Conservation (phyloP, 2,113 vertebrate genomes). For the Lipophrys pholis region DNA sequence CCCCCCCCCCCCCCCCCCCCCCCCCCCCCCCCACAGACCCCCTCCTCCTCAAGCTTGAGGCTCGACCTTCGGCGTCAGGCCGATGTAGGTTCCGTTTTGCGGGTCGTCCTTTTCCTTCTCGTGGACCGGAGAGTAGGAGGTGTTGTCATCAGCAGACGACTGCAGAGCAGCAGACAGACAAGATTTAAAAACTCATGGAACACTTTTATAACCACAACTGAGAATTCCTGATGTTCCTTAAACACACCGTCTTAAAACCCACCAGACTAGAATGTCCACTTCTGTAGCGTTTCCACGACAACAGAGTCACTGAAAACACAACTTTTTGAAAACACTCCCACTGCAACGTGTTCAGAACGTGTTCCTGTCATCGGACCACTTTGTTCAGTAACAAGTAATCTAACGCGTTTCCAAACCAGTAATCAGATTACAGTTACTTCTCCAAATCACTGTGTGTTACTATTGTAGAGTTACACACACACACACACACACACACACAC, state of each 20-base stretch:
- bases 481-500: too few species aligned
- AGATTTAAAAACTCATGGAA: not conserved
- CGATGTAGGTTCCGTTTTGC: constrained; percentile 79
- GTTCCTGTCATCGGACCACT: too few species aligned
- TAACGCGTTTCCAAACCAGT: too few species aligned
- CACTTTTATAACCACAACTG: not conserved
- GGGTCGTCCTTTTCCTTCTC: constrained; percentile 77
- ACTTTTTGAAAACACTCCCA: too few species aligned
- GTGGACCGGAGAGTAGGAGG: constrained; percentile 74
- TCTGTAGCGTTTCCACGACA: too few species aligned
- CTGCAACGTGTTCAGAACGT: too few species aligned
- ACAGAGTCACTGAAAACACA: too few species aligned
- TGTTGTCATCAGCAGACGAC: constrained; percentile 70
- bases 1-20: not conserved
- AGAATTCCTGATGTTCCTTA: not conserved
- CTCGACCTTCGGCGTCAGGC: constrained; percentile 64
- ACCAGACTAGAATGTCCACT: too few species aligned
- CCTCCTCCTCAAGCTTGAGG: constrained; percentile 62
- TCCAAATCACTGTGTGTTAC: too few species aligned
- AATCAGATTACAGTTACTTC: too few species aligned
- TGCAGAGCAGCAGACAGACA: constrained; percentile 29
- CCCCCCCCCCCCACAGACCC: not conserved
- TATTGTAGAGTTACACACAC: too few species aligned
- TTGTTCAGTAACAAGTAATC: too few species aligned
- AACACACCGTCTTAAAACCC: not conserved